Percentiles rank a stretch among this genome's conserved stretches.
phyloP scores from a whole-genome alignment of 2,888 invertebrate genomes.

The Drosophila anomelani region DNA sequence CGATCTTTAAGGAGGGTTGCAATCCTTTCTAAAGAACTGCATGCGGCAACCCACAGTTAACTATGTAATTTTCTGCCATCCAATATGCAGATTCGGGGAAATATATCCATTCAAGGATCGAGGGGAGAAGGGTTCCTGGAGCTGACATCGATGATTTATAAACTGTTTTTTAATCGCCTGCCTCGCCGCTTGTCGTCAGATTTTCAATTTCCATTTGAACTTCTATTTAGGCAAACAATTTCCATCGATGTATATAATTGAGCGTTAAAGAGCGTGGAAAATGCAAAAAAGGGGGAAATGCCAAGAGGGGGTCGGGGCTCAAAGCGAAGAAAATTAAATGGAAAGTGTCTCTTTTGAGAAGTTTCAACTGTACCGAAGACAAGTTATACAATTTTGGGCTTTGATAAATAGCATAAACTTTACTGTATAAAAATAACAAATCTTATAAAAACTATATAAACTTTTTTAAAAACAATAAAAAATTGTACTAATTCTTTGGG shows the following conservation, averaged over 20 bases:
- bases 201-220: conserved; percentile 33
- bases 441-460: too few species aligned
- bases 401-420: too few species aligned
- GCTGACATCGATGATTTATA: conserved; percentile 66
- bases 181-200: conserved; percentile 28
- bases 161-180: conserved; percentile 66
- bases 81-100: conserved; percentile 41
- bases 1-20: conserved; percentile 18
- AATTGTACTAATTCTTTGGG: neutral
- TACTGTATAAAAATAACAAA: too few species aligned
- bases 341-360: conserved; percentile 13
- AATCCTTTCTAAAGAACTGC: conserved; percentile 47
- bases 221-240: conserved; percentile 37
- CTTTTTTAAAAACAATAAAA: neutral
- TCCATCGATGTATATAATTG: conserved; percentile 69
- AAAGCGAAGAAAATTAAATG: conserved; percentile 1
- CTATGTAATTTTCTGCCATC: conserved; percentile 54
- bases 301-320: neutral
- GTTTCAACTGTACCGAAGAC: conserved; percentile 18
- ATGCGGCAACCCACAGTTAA: conserved; percentile 69
- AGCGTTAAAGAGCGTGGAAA: conserved; percentile 42
- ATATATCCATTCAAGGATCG: conserved; percentile 2
- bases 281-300: conserved; percentile 13
- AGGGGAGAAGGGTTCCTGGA: neutral
- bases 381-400: neutral